Percentiles rank a stretch among this genome's conserved stretches.
Evolutionary conservation across 2,113 vertebrate genomes (phyloP).

Genomic region (Cyphomyrus discorhynchus): DNA sequence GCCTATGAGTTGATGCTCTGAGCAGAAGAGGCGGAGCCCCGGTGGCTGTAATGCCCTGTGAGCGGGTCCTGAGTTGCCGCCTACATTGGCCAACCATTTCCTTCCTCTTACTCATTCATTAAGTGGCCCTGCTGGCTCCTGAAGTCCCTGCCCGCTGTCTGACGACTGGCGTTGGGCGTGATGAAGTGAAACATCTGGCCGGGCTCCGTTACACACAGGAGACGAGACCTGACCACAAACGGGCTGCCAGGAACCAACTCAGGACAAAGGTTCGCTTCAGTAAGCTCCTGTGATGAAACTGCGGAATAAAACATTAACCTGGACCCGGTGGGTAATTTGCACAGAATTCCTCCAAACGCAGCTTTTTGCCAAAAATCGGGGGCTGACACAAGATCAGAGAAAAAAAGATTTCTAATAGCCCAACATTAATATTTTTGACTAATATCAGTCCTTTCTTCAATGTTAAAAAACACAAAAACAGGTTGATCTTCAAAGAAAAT

Average conservation of each 20-base stretch:
- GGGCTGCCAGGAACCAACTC: neutral
- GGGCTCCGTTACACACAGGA: neutral
- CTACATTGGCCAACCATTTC: conserved; percentile 39
- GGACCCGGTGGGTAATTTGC: neutral
- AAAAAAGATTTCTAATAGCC: neutral
- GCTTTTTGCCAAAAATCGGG: neutral
- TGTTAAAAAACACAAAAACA: neutral
- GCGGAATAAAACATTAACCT: conserved; percentile 9
- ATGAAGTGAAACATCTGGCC: conserved; percentile 9
- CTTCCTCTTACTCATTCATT: conserved; percentile 34
- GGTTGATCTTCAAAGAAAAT: neutral
- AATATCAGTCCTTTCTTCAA: neutral
- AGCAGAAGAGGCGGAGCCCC: neutral
- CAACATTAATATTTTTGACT: neutral
- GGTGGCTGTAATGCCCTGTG: neutral
- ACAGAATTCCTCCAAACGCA: neutral
- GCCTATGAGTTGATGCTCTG: neutral
- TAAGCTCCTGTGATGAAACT: neutral
- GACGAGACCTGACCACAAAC: neutral
- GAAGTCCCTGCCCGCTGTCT: neutral
- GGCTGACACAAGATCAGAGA: neutral
- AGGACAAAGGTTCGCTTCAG: neutral
- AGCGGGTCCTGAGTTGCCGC: neutral
- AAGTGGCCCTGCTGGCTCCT: conserved; percentile 11
- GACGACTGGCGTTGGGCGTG: neutral